Evolutionary conservation across 2,797 vertebrate genomes (phyloP).

Genomic region (Avahi laniger): DNA sequence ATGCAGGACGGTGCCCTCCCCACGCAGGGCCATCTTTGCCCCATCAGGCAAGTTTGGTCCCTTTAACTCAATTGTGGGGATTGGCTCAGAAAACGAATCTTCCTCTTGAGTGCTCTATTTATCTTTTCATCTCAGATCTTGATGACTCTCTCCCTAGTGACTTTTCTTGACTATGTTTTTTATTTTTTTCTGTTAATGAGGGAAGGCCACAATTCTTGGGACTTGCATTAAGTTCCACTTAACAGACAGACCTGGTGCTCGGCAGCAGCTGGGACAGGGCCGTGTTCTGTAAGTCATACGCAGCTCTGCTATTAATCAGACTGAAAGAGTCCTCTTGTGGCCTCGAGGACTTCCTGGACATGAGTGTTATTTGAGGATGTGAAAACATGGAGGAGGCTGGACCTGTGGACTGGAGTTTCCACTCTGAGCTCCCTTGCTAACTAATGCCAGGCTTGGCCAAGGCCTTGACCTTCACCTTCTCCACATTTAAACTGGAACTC

Average conservation of each 20-base stretch:
- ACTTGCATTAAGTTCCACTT: not conserved
- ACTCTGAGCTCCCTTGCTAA: not conserved
- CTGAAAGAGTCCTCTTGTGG: not conserved
- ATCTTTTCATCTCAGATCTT: not conserved
- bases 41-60: not conserved
- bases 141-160: not conserved
- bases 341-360: not conserved
- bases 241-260: not conserved
- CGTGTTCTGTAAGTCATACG: not conserved
- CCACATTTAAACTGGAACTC: not conserved
- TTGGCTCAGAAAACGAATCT: not conserved
- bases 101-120: slow-evolving; percentile 1
- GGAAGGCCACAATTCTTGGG: not conserved
- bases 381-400: not conserved
- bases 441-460: not conserved
- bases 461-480: not conserved
- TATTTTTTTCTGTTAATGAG: not conserved
- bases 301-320: not conserved
- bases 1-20: not conserved
- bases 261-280: not conserved
- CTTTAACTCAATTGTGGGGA: not conserved
- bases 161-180: not conserved
- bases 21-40: not conserved
- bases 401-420: not conserved
- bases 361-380: not conserved